A percentile compares a stretch with the other conserved stretches of the same genome.
phyloP scores from a whole-genome alignment of 1,140 invertebrate genomes.

The Orius insidiosus region DNA sequence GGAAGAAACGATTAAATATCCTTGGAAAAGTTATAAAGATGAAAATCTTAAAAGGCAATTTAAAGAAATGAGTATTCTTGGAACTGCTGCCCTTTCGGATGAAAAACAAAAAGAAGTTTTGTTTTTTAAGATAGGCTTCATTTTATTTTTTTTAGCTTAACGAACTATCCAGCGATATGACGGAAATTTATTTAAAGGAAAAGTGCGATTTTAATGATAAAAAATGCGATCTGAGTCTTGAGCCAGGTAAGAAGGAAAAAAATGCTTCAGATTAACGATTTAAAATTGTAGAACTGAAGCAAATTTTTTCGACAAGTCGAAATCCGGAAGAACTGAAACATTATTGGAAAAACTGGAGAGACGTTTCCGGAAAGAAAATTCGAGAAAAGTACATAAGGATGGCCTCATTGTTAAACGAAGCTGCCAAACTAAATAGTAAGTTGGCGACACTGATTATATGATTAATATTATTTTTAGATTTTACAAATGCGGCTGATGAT shows the following conservation, averaged over 20 bases:
- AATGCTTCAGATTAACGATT: too few species aligned
- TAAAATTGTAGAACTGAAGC: slow-evolving; percentile 41
- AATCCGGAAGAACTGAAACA: slow-evolving; percentile 54
- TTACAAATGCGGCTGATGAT: slow-evolving; percentile 38
- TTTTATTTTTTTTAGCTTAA: slow-evolving; percentile 10
- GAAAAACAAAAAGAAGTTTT: slow-evolving; percentile 28
- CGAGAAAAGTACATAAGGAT: slow-evolving; percentile 48
- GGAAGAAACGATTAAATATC: slow-evolving; percentile 39
- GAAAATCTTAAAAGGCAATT: slow-evolving; percentile 44
- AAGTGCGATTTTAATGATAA: slow-evolving; percentile 49
- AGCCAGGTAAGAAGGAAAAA: slow-evolving; percentile 50
- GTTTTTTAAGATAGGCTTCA: neutral
- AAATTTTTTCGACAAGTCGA: slow-evolving; percentile 42
- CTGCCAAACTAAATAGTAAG: slow-evolving; percentile 51
- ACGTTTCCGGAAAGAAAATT: slow-evolving; percentile 49
- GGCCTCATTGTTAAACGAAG: slow-evolving; percentile 60
- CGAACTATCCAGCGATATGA: slow-evolving; percentile 33
- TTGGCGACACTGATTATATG: neutral
- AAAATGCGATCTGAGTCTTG: slow-evolving; percentile 52
- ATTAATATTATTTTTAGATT: slow-evolving; percentile 27
- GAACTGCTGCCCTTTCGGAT: slow-evolving; percentile 33
- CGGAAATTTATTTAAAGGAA: slow-evolving; percentile 62
- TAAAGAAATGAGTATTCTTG: slow-evolving; percentile 42
- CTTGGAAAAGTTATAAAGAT: slow-evolving; percentile 42
- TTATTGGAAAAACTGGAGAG: slow-evolving; percentile 61